These are phyloP conservation scores for Xylocampa areola DNA, from an alignment of 2,888 invertebrate species.

Conservation along the genomic window DNA sequence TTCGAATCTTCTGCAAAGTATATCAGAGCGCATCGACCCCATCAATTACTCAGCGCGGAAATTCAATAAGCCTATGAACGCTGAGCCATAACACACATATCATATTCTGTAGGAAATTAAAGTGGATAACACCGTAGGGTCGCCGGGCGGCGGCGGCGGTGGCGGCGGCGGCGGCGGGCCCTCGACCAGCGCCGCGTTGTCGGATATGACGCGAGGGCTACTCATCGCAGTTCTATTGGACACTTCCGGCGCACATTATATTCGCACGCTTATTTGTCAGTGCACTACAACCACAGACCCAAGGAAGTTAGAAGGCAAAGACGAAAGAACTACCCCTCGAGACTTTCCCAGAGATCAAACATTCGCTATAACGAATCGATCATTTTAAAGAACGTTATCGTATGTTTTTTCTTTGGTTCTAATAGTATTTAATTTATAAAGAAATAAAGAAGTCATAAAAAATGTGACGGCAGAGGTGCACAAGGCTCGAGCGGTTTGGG, in stretches of 20 bases:
- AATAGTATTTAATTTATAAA: too few species aligned
- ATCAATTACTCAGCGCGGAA: background rate
- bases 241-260: conserved; percentile 43
- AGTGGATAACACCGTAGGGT: conserved; percentile 4
- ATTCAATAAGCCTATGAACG: conserved; percentile 13
- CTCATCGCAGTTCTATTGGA: conserved; percentile 52
- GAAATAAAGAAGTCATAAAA: too few species aligned
- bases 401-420: too few species aligned
- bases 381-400: too few species aligned
- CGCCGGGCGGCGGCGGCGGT: conserved; percentile 16
- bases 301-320: background rate
- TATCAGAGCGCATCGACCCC: conserved; percentile 22
- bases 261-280: conserved; percentile 44
- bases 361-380: too few species aligned
- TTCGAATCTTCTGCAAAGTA: too few species aligned
- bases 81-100: conserved; percentile 8
- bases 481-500: too few species aligned
- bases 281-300: conserved; percentile 6
- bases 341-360: too few species aligned
- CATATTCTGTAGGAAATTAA: conserved; percentile 43
- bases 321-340: too few species aligned
- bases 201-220: conserved; percentile 22
- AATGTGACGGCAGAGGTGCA: too few species aligned
- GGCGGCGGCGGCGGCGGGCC: conserved; percentile 15
- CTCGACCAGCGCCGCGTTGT: conserved; percentile 10